Base-by-base conservation (phyloP, 64 coral and sea anemone species). In the Montipora foliosa region DNA sequence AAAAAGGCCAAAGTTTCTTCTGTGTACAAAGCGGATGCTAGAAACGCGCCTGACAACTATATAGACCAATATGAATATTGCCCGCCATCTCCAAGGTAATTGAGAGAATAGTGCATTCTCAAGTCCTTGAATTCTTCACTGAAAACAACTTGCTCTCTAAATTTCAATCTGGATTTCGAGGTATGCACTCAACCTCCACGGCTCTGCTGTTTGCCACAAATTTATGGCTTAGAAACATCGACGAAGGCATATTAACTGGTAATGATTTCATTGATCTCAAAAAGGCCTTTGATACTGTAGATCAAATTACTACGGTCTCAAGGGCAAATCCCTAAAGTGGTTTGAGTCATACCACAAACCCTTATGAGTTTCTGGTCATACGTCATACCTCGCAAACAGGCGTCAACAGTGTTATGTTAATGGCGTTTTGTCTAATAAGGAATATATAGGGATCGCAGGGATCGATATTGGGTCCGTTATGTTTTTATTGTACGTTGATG, bases 201-300 rank as follows among this genome's bases (percentile, higher is more conserved):
- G 46, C 75, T 14, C 75, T 78, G 10, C 9, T 78, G 12, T 78
- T 78, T 48, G 75, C 75, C 9, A 78, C 75, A 0, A 10, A 78
- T 78, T 78, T 78, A 48, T 78, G 75, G 75, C 75, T 78, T 78
- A 20, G 75, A 78, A 78, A 78, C 46, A 78, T 78, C 12, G 75
- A 78, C 20, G 5, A 78, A 78, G 46, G 75, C 75, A 11, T 78
- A 48, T 78, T 78, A 78, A 78, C 75, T 0, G 75, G 22, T 10
- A 78, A 78, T 20, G 75, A 15, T 12, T 78, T 7, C 21, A 78
- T 5, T 78, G 75, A 78, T 48, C 75, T 37, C 37, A 37, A 37
- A 37, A 37, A 37, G 37, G 37, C 37, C 37, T 37, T 37, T 37
- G 37, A 37, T 37, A 37, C 37, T 37, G 37, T 37, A 37, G 37